Evolutionary conservation across 1,140 invertebrate genomes (phyloP).

Genomic region (Tenebrio molitor): DNA sequence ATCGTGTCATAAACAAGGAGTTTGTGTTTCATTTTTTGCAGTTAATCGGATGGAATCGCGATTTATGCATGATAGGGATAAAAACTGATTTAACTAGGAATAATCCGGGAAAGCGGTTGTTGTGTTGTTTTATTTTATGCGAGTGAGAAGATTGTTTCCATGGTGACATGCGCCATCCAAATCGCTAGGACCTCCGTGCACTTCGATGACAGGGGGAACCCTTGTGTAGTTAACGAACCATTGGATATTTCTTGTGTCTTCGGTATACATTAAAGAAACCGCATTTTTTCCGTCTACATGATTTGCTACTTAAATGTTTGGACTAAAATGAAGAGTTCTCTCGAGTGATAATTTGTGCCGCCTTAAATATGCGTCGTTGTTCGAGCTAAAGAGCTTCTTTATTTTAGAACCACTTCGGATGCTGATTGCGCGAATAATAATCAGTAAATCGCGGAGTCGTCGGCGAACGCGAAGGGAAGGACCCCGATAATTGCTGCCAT

Average conservation of each 20-base stretch:
- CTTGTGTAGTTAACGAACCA: slow-evolving; percentile 22
- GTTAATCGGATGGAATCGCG: too few species aligned
- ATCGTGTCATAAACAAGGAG: too few species aligned
- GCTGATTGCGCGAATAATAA: slow-evolving; percentile 38
- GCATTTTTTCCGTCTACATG: too few species aligned
- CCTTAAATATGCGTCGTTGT: too few species aligned
- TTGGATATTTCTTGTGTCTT: slow-evolving; percentile 2
- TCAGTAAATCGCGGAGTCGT: slow-evolving; percentile 28
- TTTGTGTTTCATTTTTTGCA: too few species aligned
- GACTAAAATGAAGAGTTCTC: too few species aligned
- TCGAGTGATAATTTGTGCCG: too few species aligned
- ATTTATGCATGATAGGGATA: too few species aligned
- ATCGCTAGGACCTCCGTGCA: slow-evolving; percentile 22
- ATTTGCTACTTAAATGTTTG: too few species aligned
- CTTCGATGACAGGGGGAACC: slow-evolving; percentile 24
- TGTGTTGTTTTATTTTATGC: neutral
- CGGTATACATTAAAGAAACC: too few species aligned
- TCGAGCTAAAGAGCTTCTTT: neutral
- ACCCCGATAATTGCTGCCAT: slow-evolving; percentile 33
- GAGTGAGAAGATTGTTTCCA: slow-evolving; percentile 14
- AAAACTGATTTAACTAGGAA: too few species aligned
- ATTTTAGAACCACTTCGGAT: slow-evolving; percentile 14
- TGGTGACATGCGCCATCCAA: slow-evolving; percentile 1
- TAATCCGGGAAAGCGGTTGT: too few species aligned
- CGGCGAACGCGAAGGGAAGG: slow-evolving; percentile 4